These are phyloP conservation scores for Galaxias olidus DNA, from an alignment of 2,797 vertebrate genomes.

Conservation along the genomic window DNA sequence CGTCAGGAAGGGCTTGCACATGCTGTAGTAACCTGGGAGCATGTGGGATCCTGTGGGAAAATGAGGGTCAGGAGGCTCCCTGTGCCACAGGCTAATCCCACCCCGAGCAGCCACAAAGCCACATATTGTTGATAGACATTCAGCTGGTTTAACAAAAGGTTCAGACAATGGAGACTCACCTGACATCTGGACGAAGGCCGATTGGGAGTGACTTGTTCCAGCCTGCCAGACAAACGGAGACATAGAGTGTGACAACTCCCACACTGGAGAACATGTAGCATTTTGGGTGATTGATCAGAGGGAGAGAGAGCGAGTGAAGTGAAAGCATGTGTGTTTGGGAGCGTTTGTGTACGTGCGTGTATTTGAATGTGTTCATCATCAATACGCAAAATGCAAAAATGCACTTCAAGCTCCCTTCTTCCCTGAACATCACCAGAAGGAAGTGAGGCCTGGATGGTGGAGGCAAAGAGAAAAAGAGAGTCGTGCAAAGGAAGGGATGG, in stretches of 20 bases:
- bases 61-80: slow-evolving; percentile 19
- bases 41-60: slow-evolving; percentile 70
- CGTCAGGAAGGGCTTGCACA: slow-evolving; percentile 72
- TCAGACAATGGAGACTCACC: slow-evolving; percentile 66
- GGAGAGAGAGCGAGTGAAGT: no score
- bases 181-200: slow-evolving; percentile 75
- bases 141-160: slow-evolving; percentile 18
- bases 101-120: background rate
- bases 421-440: background rate
- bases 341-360: background rate
- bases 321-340: background rate
- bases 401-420: background rate
- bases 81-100: background rate
- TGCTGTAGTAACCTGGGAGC: slow-evolving; percentile 69
- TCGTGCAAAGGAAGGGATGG: background rate
- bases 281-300: no score
- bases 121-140: background rate
- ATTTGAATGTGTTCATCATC: background rate
- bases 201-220: slow-evolving; percentile 52
- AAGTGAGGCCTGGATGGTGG: background rate
- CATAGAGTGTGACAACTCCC: background rate
- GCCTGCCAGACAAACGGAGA: slow-evolving; percentile 68
- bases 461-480: background rate
- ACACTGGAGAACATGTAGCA: slow-evolving; percentile 1
- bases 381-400: background rate